A percentile compares a stretch with the other conserved stretches of the same genome.
Evolutionary conservation across 2,888 invertebrate genomes (phyloP).

Genomic region (Troglohyphantes excavatus): DNA sequence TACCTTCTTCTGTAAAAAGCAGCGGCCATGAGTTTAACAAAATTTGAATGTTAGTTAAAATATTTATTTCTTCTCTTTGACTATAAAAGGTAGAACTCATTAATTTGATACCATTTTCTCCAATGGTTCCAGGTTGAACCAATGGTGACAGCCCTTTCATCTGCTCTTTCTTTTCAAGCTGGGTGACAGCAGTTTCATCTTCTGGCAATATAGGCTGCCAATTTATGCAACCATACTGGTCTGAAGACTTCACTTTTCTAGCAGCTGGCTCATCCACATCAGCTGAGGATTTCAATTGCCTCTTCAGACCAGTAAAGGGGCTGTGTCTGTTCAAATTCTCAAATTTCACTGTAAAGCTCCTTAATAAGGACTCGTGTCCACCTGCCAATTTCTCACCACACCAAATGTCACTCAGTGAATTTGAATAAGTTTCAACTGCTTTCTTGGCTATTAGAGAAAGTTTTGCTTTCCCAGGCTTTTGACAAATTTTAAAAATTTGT

Average conservation of each 20-base stretch:
- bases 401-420: neutral
- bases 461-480: neutral
- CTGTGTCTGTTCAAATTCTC: constrained; percentile 10
- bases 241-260: neutral
- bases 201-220: constrained; percentile 13
- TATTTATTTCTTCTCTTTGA: neutral
- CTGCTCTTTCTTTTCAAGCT: neutral
- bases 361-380: neutral
- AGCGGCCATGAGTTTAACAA: neutral
- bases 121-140: neutral
- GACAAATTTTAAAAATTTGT: neutral
- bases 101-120: neutral
- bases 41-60: neutral
- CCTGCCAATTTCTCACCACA: constrained; percentile 2
- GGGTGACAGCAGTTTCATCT: neutral
- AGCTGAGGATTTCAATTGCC: neutral
- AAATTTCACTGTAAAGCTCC: neutral
- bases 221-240: constrained; percentile 12
- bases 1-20: constrained; percentile 9
- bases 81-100: neutral
- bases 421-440: neutral
- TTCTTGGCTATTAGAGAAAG: neutral
- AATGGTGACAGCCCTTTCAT: neutral
- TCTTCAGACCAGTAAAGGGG: neutral
- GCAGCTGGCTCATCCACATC: neutral